phyloP scores from a whole-genome alignment of 2,888 invertebrate genomes.

The Rhamnusium bicolor region DNA sequence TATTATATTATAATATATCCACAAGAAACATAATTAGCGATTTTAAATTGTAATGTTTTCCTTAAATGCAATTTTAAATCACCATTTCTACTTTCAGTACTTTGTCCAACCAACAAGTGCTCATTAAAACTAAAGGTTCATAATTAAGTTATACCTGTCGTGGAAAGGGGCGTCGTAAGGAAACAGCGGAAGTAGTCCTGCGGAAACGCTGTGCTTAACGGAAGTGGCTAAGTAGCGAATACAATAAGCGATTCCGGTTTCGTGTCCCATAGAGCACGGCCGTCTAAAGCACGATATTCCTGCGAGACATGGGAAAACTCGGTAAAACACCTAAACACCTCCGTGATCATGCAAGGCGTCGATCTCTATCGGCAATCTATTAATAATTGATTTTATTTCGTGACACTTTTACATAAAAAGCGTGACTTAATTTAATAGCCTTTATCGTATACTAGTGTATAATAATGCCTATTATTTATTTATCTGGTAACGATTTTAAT shows the following conservation, averaged over 20 bases:
- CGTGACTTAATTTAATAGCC: conserved; percentile 55
- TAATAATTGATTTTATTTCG: conserved; percentile 54
- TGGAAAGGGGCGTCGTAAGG: conserved; percentile 60
- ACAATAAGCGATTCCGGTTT: conserved; percentile 72
- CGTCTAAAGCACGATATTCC: conserved; percentile 56
- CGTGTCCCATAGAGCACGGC: conserved; percentile 64
- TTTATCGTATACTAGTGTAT: conserved; percentile 35
- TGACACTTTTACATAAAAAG: conserved; percentile 53
- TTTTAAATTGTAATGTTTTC: no score
- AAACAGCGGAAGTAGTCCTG: conserved; percentile 69
- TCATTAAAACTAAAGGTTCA: conserved; percentile 17
- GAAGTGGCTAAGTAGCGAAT: conserved; percentile 71
- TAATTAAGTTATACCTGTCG: conserved; percentile 58
- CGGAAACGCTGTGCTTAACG: conserved; percentile 70
- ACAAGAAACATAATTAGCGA: no score
- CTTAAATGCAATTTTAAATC: no score
- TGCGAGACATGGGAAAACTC: conserved; percentile 63
- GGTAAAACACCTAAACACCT: conserved; percentile 49
- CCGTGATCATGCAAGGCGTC: conserved; percentile 54
- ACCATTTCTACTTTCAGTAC: not conserved
- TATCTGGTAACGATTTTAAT: conserved; percentile 56
- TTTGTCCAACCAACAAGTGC: conserved; percentile 28
- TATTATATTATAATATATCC: no score
- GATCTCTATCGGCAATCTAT: conserved; percentile 41
- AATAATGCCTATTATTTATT: conserved; percentile 50